These are phyloP conservation scores for Goniozus legneri DNA, from an alignment of 1,140 invertebrate genomes.

Conservation along the genomic window DNA sequence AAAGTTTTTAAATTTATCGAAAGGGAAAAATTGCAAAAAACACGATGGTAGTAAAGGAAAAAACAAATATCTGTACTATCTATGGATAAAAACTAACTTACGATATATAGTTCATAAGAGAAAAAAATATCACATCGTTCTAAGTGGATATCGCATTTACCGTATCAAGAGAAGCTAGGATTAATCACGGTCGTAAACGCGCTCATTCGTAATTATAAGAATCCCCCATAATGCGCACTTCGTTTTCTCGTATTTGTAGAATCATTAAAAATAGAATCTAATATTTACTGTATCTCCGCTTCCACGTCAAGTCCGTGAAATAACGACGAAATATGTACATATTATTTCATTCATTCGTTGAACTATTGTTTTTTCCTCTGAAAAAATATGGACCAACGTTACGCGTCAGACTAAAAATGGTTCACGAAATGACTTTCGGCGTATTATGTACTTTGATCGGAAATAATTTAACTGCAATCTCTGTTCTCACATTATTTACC, in stretches of 20 bases:
- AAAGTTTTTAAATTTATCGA: conserved; percentile 50
- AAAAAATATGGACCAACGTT: too few relatives aligned
- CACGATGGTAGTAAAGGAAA: conserved; percentile 16
- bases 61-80: conserved; percentile 35
- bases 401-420: too few relatives aligned
- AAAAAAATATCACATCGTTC: conserved; percentile 19
- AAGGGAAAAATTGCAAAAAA: conserved; percentile 40
- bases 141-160: conserved; percentile 23
- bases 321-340: too few relatives aligned
- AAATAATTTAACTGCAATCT: too few relatives aligned
- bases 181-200: conserved; percentile 22
- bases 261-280: not conserved
- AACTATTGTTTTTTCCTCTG: too few relatives aligned
- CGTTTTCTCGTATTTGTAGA: not conserved
- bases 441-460: too few relatives aligned
- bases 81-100: conserved; percentile 27
- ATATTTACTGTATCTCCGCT: too few relatives aligned
- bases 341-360: too few relatives aligned
- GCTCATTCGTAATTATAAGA: conserved; percentile 8
- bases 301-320: too few relatives aligned
- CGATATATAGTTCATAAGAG: conserved; percentile 33
- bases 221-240: not conserved
- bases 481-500: too few relatives aligned
- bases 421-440: too few relatives aligned
- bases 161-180: conserved; percentile 25